Evolutionary conservation across 2,113 vertebrate species (phyloP), one percentile per base, ranked within the genome.

Genomic region (Gallinago media): DNA sequence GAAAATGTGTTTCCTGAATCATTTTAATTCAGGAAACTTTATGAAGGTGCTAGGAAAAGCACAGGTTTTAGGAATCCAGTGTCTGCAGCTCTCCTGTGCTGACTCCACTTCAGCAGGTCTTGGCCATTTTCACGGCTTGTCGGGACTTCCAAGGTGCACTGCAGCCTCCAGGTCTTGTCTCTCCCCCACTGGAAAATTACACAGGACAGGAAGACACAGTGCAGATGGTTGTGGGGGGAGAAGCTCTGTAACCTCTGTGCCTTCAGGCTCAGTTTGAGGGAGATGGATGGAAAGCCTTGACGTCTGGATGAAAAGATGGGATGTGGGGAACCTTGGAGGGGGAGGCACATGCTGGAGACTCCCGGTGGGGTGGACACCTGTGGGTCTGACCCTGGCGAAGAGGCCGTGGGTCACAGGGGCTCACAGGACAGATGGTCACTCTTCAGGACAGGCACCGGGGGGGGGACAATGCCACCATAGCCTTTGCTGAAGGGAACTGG

Each of bases 391-490:
- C 25, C 15, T 3, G 2, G 26, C 8, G 20, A 59, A 32, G 70
- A 34, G 42, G 47, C 46, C 0, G 0, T 11, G 34, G 49, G 49
- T 47, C 63, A 20, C 42, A 14, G 29, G 36, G 29, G 32, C 36
- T 71, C 21, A 6, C 12, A 36, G 71, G 86, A 42, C 26, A 47
- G 20, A 59, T 9, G 2, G 58, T 23, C 17, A 12, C n/a, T 31
- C 22, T 34, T 66, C 14, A 15, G 19, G 83, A 36, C 7, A 15
- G n/a, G 11, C 32, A 38, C 38, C 38, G 11, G 38, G 38, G 58
- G 10, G 42, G 83, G 40, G 18, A 46, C 1, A 4, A 17, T 1
- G 3, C 62, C 1, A 0, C 47, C 2, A 2, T 3, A 42, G 20
- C 25, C 21, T 56, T 63, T 29, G 36, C 49, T 10, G 31, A 29